Evolutionary conservation across 1,140 invertebrate genomes (phyloP), one percentile per base, ranked within the genome.

Genomic region (Saccostrea echinata): DNA sequence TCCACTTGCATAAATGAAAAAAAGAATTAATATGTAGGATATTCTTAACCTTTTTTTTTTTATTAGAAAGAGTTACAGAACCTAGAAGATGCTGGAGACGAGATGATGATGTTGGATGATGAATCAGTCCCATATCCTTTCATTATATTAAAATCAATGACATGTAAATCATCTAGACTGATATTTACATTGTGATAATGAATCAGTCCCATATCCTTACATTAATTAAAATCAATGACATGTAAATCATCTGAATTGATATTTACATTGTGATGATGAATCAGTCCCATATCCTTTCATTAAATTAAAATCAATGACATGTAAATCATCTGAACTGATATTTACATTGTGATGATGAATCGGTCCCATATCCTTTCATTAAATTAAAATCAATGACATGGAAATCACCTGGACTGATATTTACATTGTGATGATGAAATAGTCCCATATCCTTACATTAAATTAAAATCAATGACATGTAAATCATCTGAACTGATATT

Each of bases 41-140:
- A 21, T 64, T 64, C n/a, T 33, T 76, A 3, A 30, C 9, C 27
- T 30, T 33, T 43, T 43, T 76, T 33, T 27, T 30, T 71, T 86
- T 85, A 82, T 87, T 88, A 95, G 96, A 98, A 98, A 95, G 97
- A 98, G 92, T 95, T 99, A 57, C 97, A 98, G 93, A 99, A 98
- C 95, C 95, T 99, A 24, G 97, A 98, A 95, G 98, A 99, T 96
- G 98, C 98, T 24, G 96, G 96, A 82, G 97, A 98, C 90, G 98
- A 99, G 96, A 95, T 99, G 61, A 94, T 97, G 87, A 95, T 99
- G 76, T 94, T 96, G 86, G 97, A 97, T 92, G 97, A 97, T 30
- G 97, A 97, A 27, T 96, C 86, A 9, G 92, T 95, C 86, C 95
- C 95, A 94, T 95, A 94, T 94, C 92, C 92, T 93, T 93, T 91